Conservation (phyloP, 1,140 invertebrate genomes). For the Lineus longissimus region DNA sequence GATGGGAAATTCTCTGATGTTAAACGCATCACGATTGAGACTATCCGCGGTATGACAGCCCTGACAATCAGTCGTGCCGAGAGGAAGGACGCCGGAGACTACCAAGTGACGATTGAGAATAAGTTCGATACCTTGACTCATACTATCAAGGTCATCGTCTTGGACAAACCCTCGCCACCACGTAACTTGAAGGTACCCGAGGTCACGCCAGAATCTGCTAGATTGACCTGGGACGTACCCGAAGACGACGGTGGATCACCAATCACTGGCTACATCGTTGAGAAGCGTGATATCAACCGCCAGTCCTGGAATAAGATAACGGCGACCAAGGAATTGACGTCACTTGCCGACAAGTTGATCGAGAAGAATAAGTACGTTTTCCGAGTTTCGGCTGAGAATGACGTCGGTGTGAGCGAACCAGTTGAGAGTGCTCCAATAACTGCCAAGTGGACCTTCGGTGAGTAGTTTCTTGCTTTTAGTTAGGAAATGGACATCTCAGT, state of each 20-base stretch:
- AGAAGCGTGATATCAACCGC: constrained; percentile 46
- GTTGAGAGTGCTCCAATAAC: constrained; percentile 94
- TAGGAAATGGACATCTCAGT: too few relatives aligned
- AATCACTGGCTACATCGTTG: constrained; percentile 86
- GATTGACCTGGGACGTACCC: constrained; percentile 85
- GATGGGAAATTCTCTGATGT: constrained; percentile 40
- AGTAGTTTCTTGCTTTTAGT: constrained; percentile 78
- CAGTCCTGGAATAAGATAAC: constrained; percentile 63
- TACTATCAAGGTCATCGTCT: constrained; percentile 49
- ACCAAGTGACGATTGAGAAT: constrained; percentile 48
- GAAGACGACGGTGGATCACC: constrained; percentile 85
- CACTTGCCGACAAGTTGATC: constrained; percentile 80
- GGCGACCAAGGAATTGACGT: constrained; percentile 82
- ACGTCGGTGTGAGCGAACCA: constrained; percentile 87
- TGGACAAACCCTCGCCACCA: constrained; percentile 7
- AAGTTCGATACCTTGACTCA: constrained; percentile 26
- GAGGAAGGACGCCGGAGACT: constrained; percentile 45
- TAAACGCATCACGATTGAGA: constrained; percentile 45
- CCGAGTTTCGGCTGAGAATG: constrained; percentile 87
- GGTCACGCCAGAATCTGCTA: constrained; percentile 88
- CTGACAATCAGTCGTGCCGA: constrained; percentile 41
- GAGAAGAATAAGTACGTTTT: constrained; percentile 92
- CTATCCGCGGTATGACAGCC: constrained; percentile 49
- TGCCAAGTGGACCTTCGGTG: constrained; percentile 88
- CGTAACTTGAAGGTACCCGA: background rate